Evolutionary conservation across 2,797 vertebrate species (phyloP).

Genomic region (Esox lucius): DNA sequence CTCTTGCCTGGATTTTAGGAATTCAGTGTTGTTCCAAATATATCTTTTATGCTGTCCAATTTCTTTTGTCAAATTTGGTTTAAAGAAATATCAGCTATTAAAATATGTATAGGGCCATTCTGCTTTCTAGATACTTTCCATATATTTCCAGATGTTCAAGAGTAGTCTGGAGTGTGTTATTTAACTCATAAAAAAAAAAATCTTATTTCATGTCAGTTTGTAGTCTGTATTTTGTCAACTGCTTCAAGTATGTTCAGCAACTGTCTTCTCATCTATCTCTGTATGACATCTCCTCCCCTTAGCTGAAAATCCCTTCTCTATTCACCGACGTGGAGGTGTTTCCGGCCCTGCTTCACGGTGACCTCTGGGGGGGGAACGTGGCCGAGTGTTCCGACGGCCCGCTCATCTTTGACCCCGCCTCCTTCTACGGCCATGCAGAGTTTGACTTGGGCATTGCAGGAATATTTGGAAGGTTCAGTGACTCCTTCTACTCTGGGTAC

Average conservation of each 20-base stretch:
- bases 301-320: conserved; percentile 88
- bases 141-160: too few relatives aligned
- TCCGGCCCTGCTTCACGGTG: conserved; percentile 89
- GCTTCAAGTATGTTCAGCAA: not conserved
- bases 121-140: too few relatives aligned
- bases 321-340: conserved; percentile 75
- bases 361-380: conserved; percentile 94
- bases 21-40: too few relatives aligned
- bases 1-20: too few relatives aligned
- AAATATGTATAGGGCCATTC: too few relatives aligned
- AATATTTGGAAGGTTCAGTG: conserved; percentile 91
- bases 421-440: conserved; percentile 93
- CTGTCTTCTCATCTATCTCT: not conserved
- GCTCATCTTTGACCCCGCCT: conserved; percentile 89
- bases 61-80: too few relatives aligned
- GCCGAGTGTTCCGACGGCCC: conserved; percentile 83
- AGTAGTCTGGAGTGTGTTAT: too few relatives aligned
- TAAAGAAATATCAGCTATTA: too few relatives aligned
- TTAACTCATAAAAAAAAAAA: too few relatives aligned
- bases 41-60: too few relatives aligned
- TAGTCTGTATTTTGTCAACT: too few relatives aligned
- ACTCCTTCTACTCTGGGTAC: conserved; percentile 89
- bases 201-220: too few relatives aligned
- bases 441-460: conserved; percentile 87
- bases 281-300: not conserved